Percentiles rank a stretch among this genome's conserved stretches.
These are phyloP conservation scores for Cotesia chilonis DNA, from an alignment of 1,140 invertebrate genomes.

Conservation along the genomic window DNA sequence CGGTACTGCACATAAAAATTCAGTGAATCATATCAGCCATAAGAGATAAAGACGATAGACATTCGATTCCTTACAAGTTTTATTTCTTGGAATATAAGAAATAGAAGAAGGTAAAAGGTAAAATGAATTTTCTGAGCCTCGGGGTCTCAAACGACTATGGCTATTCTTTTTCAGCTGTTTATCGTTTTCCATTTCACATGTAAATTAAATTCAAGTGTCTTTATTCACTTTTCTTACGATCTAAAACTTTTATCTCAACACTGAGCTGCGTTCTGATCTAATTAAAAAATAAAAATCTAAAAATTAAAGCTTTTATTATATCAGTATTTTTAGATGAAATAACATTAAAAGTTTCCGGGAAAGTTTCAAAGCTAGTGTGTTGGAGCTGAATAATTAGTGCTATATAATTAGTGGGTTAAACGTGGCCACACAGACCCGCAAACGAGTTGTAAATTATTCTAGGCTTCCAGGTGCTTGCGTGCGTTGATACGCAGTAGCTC, in stretches of 20 bases:
- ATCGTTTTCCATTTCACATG: too few relatives aligned
- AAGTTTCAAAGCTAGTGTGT: background rate
- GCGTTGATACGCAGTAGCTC: background rate
- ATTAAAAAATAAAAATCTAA: background rate
- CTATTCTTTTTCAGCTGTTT: too few relatives aligned
- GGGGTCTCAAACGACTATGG: background rate
- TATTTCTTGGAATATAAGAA: too few relatives aligned
- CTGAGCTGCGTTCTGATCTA: background rate
- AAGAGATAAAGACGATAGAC: slow-evolving; percentile 3
- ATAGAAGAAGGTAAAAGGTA: background rate
- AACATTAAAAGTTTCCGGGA: background rate
- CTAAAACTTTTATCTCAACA: background rate
- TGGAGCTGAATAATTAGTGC: slow-evolving; percentile 24
- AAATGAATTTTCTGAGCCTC: background rate
- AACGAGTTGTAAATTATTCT: slow-evolving; percentile 13
- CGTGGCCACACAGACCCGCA: slow-evolving; percentile 10
- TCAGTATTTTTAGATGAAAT: slow-evolving; percentile 3
- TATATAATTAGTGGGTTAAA: slow-evolving; percentile 25
- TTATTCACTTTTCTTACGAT: too few relatives aligned
- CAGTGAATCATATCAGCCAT: background rate
- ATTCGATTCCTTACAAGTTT: background rate
- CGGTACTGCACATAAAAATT: background rate
- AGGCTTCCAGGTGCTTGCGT: slow-evolving; percentile 3
- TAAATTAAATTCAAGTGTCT: too few relatives aligned
- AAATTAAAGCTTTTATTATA: background rate